Percentiles rank a stretch among this genome's conserved stretches.
Evolutionary conservation across 2,888 invertebrate species (phyloP).

Genomic region (Hydriomena furcata): DNA sequence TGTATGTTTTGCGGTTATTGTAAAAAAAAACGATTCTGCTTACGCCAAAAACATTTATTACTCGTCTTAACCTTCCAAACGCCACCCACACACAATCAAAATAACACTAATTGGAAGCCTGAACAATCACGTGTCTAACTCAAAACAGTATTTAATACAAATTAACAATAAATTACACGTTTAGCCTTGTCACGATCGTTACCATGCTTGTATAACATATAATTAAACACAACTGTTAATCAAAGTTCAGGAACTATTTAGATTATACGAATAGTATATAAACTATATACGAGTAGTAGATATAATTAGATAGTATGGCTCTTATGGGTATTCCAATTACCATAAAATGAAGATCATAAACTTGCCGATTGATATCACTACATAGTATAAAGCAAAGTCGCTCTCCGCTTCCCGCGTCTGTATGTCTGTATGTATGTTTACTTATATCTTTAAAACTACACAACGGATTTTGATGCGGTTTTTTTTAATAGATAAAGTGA

Average conservation of each 20-base stretch:
- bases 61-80: background rate
- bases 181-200: slow-evolving; percentile 31
- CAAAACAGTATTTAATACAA: slow-evolving; percentile 11
- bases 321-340: slow-evolving; percentile 11
- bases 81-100: slow-evolving; percentile 2
- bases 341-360: background rate
- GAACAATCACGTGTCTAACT: slow-evolving; percentile 15
- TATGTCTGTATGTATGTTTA: too few species aligned
- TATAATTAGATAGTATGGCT: slow-evolving; percentile 28
- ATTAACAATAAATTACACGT: slow-evolving; percentile 25
- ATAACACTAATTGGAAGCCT: slow-evolving; percentile 15
- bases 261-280: too few species aligned
- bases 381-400: too few species aligned
- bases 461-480: too few species aligned
- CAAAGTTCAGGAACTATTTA: slow-evolving; percentile 29
- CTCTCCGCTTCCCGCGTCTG: too few species aligned
- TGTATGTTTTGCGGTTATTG: too few species aligned
- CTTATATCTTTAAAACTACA: too few species aligned
- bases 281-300: too few species aligned
- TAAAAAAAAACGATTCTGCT: too few species aligned
- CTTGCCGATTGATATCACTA: background rate
- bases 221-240: slow-evolving; percentile 30
- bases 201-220: slow-evolving; percentile 22
- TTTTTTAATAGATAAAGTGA: too few species aligned
- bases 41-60: too few species aligned